These are phyloP conservation scores for Pardosa pseudoannulata DNA, from an alignment of 2,888 invertebrate species.

Conservation along the genomic window DNA sequence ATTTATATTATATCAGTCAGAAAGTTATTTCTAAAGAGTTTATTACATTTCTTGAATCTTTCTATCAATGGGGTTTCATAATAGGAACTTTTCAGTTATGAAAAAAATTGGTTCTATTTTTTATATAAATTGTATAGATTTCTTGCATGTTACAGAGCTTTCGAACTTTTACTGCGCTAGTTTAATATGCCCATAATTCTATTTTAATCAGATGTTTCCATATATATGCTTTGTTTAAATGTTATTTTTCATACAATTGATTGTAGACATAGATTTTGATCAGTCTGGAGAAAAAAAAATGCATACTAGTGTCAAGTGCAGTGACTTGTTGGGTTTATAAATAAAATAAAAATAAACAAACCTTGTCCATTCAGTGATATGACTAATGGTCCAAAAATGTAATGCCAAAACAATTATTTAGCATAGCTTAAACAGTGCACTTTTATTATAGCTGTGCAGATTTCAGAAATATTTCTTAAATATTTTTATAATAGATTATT, in stretches of 20 bases:
- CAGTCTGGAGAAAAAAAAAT: background rate
- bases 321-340: slow-evolving; percentile 9
- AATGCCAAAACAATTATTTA: slow-evolving; percentile 57
- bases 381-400: slow-evolving; percentile 61
- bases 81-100: background rate
- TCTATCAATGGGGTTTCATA: background rate
- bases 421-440: slow-evolving; percentile 54
- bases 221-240: slow-evolving; percentile 10
- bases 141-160: slow-evolving; percentile 17
- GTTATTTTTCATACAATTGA: slow-evolving; percentile 9
- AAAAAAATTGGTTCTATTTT: slow-evolving; percentile 14
- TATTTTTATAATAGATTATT: slow-evolving; percentile 65
- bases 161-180: slow-evolving; percentile 13
- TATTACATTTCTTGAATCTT: no score
- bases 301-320: slow-evolving; percentile 1
- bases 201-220: slow-evolving; percentile 9
- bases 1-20: no score
- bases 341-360: slow-evolving; percentile 11
- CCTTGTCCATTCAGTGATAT: slow-evolving; percentile 64
- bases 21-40: no score
- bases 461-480: slow-evolving; percentile 56
- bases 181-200: slow-evolving; percentile 12
- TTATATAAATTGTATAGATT: slow-evolving; percentile 15
- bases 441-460: slow-evolving; percentile 51
- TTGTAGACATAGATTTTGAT: slow-evolving; percentile 12